phyloP scores from a whole-genome alignment of 2,113 vertebrate species.

The Pelecanoides urinatrix region DNA sequence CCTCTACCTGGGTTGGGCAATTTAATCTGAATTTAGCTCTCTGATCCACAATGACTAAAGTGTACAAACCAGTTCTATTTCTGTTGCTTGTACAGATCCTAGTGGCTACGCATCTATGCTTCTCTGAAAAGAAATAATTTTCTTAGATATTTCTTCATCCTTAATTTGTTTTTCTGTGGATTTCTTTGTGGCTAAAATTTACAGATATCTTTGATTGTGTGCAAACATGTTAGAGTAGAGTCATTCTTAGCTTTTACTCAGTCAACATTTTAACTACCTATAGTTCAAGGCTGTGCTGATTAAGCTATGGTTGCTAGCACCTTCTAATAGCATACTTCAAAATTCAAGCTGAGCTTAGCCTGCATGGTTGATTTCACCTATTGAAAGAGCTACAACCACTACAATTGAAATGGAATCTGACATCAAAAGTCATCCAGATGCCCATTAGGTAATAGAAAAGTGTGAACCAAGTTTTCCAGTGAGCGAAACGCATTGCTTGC shows the following conservation, averaged over 20 bases:
- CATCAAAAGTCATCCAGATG: not conserved
- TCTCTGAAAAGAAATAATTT: not conserved
- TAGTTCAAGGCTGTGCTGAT: not conserved
- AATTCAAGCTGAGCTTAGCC: not conserved
- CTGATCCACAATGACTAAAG: not conserved
- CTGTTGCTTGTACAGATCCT: not conserved
- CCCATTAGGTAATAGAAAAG: not conserved
- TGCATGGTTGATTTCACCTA: not conserved
- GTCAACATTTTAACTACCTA: rapidly evolving
- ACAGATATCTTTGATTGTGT: not conserved
- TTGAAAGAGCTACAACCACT: not conserved
- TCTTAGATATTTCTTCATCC: not conserved
- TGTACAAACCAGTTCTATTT: not conserved
- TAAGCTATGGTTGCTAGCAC: not conserved
- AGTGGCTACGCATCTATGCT: rapidly evolving
- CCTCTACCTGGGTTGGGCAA: not conserved
- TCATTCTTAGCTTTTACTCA: not conserved
- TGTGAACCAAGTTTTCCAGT: not conserved
- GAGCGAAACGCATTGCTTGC: not conserved
- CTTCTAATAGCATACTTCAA: not conserved
- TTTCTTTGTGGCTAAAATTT: not conserved
- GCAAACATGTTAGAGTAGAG: not conserved
- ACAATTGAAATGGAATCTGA: not conserved
- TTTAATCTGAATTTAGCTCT: not conserved
- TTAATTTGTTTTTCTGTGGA: not conserved